Conservation (phyloP, 2,113 vertebrate species). For the Ceyx cyanopectus region DNA sequence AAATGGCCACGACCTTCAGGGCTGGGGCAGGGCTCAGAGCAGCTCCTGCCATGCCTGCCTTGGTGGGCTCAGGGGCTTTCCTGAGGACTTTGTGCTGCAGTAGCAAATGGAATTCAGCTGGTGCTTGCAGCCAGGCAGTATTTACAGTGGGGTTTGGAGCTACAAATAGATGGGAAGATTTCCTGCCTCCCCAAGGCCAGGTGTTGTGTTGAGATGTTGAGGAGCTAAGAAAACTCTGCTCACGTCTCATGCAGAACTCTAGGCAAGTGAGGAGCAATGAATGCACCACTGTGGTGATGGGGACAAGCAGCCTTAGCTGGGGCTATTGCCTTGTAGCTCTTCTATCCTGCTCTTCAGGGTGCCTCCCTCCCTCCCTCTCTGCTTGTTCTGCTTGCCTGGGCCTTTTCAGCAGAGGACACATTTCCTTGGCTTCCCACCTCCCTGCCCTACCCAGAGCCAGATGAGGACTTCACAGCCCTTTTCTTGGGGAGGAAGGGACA, state of each 20-base stretch:
- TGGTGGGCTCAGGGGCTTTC: background rate
- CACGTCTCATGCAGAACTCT: background rate
- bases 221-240: background rate
- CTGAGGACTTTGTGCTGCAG: background rate
- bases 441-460: background rate
- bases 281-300: background rate
- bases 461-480: background rate
- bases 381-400: background rate
- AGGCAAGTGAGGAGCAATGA: background rate
- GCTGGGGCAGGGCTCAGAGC: background rate
- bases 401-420: background rate
- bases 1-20: background rate
- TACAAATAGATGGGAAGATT: background rate
- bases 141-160: background rate
- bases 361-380: background rate
- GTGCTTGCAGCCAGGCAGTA: background rate
- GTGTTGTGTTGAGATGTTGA: background rate
- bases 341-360: background rate
- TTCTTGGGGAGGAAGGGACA: conserved; percentile 22
- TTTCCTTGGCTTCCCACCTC: background rate
- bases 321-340: background rate
- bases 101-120: background rate
- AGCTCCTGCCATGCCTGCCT: background rate
- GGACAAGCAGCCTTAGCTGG: background rate
- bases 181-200: background rate